These are phyloP conservation scores for Pissodes strobi DNA, from an alignment of 1,140 invertebrate species.

Conservation along the genomic window DNA sequence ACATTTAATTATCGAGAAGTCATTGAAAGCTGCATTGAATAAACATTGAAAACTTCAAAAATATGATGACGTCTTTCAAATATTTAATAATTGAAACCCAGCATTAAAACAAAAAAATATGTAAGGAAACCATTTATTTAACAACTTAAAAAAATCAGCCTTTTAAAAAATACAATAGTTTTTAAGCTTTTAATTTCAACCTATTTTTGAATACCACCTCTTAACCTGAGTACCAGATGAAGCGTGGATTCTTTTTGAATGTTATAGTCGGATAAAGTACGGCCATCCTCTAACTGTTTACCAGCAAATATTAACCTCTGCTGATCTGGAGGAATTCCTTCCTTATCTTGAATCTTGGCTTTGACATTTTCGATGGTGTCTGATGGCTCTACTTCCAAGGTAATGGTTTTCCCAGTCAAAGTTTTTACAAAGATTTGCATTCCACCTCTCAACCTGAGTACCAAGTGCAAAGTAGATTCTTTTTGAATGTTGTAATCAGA, in stretches of 20 bases:
- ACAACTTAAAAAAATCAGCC: conserved; percentile 8
- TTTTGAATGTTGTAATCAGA: too few relatives aligned
- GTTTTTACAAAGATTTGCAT: conserved; percentile 74
- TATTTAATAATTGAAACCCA: background rate
- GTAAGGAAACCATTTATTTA: background rate
- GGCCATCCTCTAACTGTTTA: conserved; percentile 8
- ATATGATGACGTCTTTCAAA: background rate
- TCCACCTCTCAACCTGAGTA: too few relatives aligned
- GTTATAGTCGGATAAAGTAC: too few relatives aligned
- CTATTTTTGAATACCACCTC: background rate
- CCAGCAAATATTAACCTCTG: conserved; percentile 9
- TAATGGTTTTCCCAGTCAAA: conserved; percentile 72
- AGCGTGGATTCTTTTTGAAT: conserved; percentile 12
- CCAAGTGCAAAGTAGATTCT: conserved; percentile 91
- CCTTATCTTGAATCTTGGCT: too few relatives aligned
- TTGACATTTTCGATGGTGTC: too few relatives aligned
- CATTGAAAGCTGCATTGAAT: too few relatives aligned
- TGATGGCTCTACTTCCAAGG: too few relatives aligned
- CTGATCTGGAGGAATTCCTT: conserved; percentile 24
- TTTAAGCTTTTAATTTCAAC: background rate
- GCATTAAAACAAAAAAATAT: background rate
- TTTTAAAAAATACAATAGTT: conserved; percentile 12
- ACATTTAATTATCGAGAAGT: too few relatives aligned
- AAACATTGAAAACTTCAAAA: too few relatives aligned
- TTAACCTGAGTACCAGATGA: conserved; percentile 2